phyloP scores from a whole-genome alignment of 2,797 vertebrate genomes.

The Podargus strigoides region DNA sequence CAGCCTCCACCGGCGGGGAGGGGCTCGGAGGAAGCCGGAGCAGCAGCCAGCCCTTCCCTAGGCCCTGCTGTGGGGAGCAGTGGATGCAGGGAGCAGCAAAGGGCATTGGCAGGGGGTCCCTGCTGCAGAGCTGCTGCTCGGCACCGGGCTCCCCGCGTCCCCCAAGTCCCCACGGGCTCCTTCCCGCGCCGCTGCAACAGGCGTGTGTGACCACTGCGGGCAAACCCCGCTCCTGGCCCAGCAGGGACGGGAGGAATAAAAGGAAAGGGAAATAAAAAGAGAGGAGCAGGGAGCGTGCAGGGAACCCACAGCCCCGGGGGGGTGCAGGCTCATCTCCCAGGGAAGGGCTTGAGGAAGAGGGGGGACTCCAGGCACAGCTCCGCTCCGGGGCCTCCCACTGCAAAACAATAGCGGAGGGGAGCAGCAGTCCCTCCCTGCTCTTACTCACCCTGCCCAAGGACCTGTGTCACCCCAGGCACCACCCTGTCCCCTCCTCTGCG shows the following conservation, averaged over 20 bases:
- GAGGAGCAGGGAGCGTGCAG: neutral
- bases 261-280: accelerated
- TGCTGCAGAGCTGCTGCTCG: neutral
- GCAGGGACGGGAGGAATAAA: neutral
- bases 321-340: neutral
- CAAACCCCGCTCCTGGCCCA: neutral
- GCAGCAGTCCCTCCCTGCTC: conserved; percentile 41
- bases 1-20: neutral
- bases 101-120: neutral
- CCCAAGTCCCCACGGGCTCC: neutral
- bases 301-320: neutral
- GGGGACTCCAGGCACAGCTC: conserved; percentile 32
- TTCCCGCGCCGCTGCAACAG: neutral
- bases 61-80: neutral
- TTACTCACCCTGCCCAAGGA: conserved; percentile 32
- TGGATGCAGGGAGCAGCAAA: neutral
- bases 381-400: conserved; percentile 6
- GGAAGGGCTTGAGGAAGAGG: neutral
- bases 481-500: neutral
- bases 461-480: neutral
- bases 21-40: neutral
- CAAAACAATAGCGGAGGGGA: conserved; percentile 33
- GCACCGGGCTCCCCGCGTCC: neutral
- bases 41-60: neutral
- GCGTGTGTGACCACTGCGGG: neutral